These are phyloP conservation scores for Cottus gobio DNA, from an alignment of 2,113 vertebrate genomes.

Conservation along the genomic window DNA sequence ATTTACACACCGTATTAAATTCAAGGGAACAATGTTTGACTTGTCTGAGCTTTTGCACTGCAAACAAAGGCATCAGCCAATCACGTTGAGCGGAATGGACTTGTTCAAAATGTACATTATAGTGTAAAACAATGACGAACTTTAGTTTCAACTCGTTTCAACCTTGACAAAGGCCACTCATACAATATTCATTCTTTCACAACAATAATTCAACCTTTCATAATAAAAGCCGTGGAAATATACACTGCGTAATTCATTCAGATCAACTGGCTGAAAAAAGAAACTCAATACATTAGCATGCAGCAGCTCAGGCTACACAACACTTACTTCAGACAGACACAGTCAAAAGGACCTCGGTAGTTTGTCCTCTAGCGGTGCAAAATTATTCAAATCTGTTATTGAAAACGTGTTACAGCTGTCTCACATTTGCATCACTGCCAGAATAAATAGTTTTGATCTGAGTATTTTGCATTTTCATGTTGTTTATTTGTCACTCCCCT, in stretches of 20 bases:
- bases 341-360: neutral
- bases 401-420: neutral
- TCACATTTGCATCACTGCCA: neutral
- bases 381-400: neutral
- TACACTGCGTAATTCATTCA: neutral
- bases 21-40: neutral
- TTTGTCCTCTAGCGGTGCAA: neutral
- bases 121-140: neutral
- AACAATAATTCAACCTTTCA: neutral
- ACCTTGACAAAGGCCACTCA: neutral
- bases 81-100: neutral
- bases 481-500: neutral
- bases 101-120: too few relatives aligned
- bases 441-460: neutral
- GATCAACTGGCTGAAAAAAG: neutral
- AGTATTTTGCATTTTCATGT: neutral
- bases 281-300: neutral
- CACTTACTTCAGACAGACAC: neutral
- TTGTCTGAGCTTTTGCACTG: neutral
- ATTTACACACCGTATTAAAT: neutral
- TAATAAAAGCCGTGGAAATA: neutral
- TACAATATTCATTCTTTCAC: neutral
- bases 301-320: neutral
- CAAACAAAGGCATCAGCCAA: neutral
- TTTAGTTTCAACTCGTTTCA: neutral